Conservation (phyloP, 1,140 invertebrate species). For the Drosophila pachea region DNA sequence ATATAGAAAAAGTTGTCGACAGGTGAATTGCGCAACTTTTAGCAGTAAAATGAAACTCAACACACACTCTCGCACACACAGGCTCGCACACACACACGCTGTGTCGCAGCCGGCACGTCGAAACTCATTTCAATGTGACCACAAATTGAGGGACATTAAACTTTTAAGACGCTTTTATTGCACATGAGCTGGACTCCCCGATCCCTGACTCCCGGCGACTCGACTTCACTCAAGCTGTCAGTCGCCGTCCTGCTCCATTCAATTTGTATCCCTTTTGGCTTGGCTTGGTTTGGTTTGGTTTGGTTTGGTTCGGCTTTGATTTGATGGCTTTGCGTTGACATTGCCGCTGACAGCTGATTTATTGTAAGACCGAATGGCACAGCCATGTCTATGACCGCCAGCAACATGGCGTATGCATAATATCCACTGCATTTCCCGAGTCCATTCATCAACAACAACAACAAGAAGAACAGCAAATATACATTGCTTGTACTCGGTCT, state of each 20-base stretch:
- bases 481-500: neutral
- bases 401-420: conserved; percentile 34
- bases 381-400: conserved; percentile 19
- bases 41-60: conserved; percentile 6
- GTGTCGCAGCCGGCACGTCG: conserved; percentile 33
- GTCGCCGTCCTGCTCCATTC: conserved; percentile 55
- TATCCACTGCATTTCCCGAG: conserved; percentile 27
- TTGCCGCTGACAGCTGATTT: conserved; percentile 50
- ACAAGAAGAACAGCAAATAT: neutral
- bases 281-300: conserved; percentile 11
- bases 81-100: neutral
- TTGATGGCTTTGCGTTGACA: conserved; percentile 62
- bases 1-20: conserved; percentile 1
- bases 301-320: conserved; percentile 53
- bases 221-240: conserved; percentile 11
- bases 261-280: conserved; percentile 34
- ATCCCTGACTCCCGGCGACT: conserved; percentile 9
- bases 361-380: conserved; percentile 49
- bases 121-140: conserved; percentile 67
- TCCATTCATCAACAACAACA: conserved; percentile 28
- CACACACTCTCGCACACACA: conserved; percentile 15
- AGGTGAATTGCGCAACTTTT: conserved; percentile 8
- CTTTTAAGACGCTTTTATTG: conserved; percentile 74
- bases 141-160: conserved; percentile 68
- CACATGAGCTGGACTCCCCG: conserved; percentile 29